These are phyloP conservation scores for Linepithema humile DNA, from an alignment of 1,140 invertebrate species.

Conservation along the genomic window DNA sequence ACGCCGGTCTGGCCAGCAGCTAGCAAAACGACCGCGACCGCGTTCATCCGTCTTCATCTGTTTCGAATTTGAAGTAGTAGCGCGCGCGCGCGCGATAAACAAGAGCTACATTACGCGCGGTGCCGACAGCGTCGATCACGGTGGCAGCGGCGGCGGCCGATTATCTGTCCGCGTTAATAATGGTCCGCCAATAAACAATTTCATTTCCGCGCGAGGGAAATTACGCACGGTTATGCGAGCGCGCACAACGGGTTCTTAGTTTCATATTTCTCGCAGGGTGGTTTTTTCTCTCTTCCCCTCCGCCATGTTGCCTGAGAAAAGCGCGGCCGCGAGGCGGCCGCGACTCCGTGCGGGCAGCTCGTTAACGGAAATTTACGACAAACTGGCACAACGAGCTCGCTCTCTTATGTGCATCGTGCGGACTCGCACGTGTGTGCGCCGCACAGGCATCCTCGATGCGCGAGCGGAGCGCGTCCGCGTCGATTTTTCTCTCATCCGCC, in stretches of 20 bases:
- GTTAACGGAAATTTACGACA: slow-evolving; percentile 65
- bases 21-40: slow-evolving; percentile 7
- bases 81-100: slow-evolving; percentile 11
- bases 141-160: slow-evolving; percentile 21
- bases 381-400: slow-evolving; percentile 49
- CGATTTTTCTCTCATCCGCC: slow-evolving; percentile 47
- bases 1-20: neutral
- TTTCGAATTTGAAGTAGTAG: slow-evolving; percentile 41
- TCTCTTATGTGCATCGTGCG: neutral
- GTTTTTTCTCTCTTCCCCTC: neutral
- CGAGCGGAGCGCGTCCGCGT: neutral
- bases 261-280: slow-evolving; percentile 47
- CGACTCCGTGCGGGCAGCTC: slow-evolving; percentile 1
- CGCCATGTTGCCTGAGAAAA: slow-evolving; percentile 4
- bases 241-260: slow-evolving; percentile 17
- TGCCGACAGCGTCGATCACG: slow-evolving; percentile 33
- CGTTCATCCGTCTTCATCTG: slow-evolving; percentile 49
- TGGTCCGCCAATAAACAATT: slow-evolving; percentile 43
- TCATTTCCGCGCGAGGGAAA: slow-evolving; percentile 24
- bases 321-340: neutral
- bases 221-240: neutral
- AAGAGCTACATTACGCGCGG: neutral
- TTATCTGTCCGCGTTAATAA: slow-evolving; percentile 52
- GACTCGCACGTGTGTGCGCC: neutral
- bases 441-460: slow-evolving; percentile 18